Evolutionary conservation across 2,113 vertebrate genomes (phyloP).

Genomic region (Cairina moschata): DNA sequence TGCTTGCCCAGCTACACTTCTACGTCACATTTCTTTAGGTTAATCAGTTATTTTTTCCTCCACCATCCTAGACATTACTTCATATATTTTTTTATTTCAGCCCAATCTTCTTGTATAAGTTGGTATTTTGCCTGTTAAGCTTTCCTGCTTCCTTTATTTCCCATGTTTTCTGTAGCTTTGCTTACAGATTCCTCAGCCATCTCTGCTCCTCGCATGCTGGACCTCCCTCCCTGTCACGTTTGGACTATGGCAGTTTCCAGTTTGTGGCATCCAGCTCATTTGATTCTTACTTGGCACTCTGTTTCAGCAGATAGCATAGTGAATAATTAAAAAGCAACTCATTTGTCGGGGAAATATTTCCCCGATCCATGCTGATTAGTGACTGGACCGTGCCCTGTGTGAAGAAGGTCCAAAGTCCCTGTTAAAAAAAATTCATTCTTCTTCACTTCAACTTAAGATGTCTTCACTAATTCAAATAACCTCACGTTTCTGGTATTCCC

Average conservation of each 20-base stretch:
- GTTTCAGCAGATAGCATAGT: background rate
- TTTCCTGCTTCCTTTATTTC: background rate
- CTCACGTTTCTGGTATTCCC: background rate
- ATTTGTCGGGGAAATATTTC: background rate
- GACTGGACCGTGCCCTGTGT: accelerated
- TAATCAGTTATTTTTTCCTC: background rate
- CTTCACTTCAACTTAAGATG: background rate
- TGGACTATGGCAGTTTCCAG: background rate
- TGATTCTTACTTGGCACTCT: background rate
- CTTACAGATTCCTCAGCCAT: background rate
- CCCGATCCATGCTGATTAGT: background rate
- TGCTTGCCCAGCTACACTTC: background rate
- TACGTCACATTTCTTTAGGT: background rate
- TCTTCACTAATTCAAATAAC: background rate
- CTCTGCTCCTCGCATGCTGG: background rate
- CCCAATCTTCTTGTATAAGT: background rate
- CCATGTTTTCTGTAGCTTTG: background rate
- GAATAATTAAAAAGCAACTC: background rate
- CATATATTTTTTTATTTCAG: background rate
- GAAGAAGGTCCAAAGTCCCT: background rate
- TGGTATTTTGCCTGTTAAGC: background rate
- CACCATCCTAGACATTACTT: background rate
- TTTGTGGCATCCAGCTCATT: background rate
- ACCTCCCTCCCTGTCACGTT: no score
- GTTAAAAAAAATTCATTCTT: background rate